These are phyloP conservation scores for Oryctes rhinoceros DNA, from an alignment of 1,140 invertebrate genomes.

Conservation along the genomic window DNA sequence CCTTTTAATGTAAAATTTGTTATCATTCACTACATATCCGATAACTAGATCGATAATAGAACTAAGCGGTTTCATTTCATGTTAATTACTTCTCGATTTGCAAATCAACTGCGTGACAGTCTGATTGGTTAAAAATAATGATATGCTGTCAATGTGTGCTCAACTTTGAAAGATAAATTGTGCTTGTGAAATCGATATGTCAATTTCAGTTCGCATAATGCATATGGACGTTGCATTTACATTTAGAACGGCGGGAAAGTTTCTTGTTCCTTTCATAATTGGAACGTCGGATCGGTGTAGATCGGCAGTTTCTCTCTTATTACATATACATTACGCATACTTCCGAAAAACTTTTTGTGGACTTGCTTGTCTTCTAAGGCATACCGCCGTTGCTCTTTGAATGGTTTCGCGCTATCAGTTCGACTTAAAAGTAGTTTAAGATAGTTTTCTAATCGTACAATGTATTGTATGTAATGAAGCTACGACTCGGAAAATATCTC, in stretches of 20 bases:
- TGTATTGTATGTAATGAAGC: not conserved
- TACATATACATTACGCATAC: not conserved
- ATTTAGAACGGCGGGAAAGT: not conserved
- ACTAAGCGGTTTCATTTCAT: not conserved
- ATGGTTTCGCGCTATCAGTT: too few relatives aligned
- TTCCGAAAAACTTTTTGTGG: too few relatives aligned
- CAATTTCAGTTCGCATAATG: not conserved
- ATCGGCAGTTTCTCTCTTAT: not conserved
- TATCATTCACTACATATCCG: too few relatives aligned
- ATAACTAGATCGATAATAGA: not conserved
- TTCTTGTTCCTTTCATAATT: conserved; percentile 3
- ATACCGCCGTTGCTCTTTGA: too few relatives aligned
- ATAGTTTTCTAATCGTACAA: not conserved
- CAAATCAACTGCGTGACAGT: not conserved
- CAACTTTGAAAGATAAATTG: conserved; percentile 13
- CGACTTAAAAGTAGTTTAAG: too few relatives aligned
- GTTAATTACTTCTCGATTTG: conserved; percentile 5
- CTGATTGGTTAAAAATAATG: conserved; percentile 1
- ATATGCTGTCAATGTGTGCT: not conserved
- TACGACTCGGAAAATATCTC: too few relatives aligned
- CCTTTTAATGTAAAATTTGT: too few relatives aligned
- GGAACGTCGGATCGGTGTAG: not conserved
- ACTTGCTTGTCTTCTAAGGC: too few relatives aligned
- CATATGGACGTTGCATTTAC: conserved; percentile 16
- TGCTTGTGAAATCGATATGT: not conserved